These are phyloP conservation scores for Bombylius major DNA, from an alignment of 2,888 invertebrate genomes.

Conservation along the genomic window DNA sequence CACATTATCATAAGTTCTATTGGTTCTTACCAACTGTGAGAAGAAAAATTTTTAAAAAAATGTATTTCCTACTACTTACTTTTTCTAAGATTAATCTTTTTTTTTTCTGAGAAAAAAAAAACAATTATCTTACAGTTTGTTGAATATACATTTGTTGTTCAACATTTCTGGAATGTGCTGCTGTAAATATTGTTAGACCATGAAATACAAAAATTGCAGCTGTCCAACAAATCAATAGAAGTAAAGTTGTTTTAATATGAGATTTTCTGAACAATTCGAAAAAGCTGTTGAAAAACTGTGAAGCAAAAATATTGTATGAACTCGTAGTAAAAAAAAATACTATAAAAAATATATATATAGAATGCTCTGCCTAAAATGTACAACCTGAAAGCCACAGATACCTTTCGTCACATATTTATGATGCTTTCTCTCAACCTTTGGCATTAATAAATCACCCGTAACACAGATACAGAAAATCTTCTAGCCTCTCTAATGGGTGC, in stretches of 20 bases:
- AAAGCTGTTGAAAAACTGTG: conserved; percentile 58
- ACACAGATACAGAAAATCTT: no score
- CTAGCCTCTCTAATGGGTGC: no score
- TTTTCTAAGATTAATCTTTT: background rate
- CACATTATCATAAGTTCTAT: conserved; percentile 31
- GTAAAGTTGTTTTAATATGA: conserved; percentile 47
- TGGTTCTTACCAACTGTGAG: conserved; percentile 33
- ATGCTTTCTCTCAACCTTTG: no score
- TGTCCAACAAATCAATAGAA: conserved; percentile 46
- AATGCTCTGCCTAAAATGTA: no score
- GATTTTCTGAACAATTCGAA: conserved; percentile 52
- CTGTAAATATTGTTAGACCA: conserved; percentile 41
- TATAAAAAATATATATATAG: no score
- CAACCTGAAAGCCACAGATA: no score
- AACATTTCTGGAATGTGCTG: conserved; percentile 41
- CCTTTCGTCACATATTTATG: no score
- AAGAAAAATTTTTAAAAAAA: conserved; percentile 16
- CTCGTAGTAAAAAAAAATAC: background rate
- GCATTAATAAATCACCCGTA: no score
- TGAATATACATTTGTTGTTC: conserved; percentile 34
- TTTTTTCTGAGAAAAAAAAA: no score
- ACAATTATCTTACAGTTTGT: conserved; percentile 18
- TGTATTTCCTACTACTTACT: no score
- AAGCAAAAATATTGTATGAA: conserved; percentile 11
- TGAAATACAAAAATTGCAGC: conserved; percentile 43